Base-by-base conservation (phyloP, 2,888 invertebrate species). In the Spisula solida region DNA sequence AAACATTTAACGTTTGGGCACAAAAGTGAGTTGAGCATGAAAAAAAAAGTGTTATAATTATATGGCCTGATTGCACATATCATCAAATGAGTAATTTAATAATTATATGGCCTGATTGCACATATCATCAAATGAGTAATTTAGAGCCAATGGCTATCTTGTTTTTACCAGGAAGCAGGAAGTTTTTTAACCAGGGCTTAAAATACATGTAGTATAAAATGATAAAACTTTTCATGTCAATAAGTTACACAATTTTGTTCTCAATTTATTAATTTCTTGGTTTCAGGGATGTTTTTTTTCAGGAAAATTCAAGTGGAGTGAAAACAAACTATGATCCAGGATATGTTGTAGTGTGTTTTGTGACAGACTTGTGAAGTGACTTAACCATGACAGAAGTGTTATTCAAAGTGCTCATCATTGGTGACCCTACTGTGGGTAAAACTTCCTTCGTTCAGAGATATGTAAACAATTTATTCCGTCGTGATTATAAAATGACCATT, bases 391-490 rank as follows among this genome's bases (percentile, higher is more conserved):
- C 93, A 75, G 95, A 95, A 89, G 91, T 95, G 16, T 89, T 96
- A 47, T 95, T 95, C 85, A 96, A 96, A 93, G 94, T 96, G 0
- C 93, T 96, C 12, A 94, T 96, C 25, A 95, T 96, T 85, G 96
- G 96, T 31, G 96, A 96, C 85, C 95, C 96, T 0, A 94, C 95
- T 14, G 96, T 96, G 10, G 97, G 97, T 1, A 97, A 97, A 93
- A 97, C 97, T 5, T 97, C 97, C 12, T 97, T 97, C 95, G 97
- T 97, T n/a, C 97, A 97, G 94, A 96, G 97, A 85, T 97, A 97
- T 94, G 97, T 97, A 18, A 97, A 97, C 91, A 97, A 97, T 93
- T 95, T 97, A 1, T 97, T 96, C 93, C 96, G 97, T 86, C 94
- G 96, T 87, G 97, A 97, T 92, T 97, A 97, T 95, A 97, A 97